Conservation (phyloP, 2,797 vertebrate genomes). For the Clarias fuscus region DNA sequence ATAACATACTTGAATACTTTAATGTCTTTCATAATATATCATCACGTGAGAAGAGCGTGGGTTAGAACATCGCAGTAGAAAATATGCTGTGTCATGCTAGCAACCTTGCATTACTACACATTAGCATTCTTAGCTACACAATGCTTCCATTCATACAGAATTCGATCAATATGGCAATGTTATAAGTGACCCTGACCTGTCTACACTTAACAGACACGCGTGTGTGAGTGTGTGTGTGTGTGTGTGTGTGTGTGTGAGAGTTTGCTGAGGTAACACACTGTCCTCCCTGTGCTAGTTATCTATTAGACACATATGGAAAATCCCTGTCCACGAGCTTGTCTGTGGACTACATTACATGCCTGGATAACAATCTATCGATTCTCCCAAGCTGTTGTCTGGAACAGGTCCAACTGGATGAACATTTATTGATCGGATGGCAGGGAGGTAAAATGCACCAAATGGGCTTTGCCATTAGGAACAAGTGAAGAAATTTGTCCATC, state of each 20-base stretch:
- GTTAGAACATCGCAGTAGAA: too few species aligned
- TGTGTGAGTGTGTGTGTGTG: not conserved
- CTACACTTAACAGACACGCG: not conserved
- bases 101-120: not conserved
- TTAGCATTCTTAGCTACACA: not conserved
- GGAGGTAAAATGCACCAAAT: conserved; percentile 17
- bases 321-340: not conserved
- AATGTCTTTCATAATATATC: not conserved
- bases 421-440: conserved; percentile 21
- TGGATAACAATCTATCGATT: conserved; percentile 22
- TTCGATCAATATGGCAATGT: not conserved
- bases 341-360: conserved; percentile 12
- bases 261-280: not conserved
- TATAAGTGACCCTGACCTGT: not conserved
- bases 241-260: not conserved
- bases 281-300: not conserved
- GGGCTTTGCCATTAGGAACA: not conserved
- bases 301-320: conserved; percentile 11
- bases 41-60: not conserved
- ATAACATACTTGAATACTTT: not conserved
- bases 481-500: not conserved
- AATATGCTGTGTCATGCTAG: not conserved
- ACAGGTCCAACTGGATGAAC: conserved; percentile 25
- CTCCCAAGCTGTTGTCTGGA: conserved; percentile 12
- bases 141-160: not conserved